Percentiles rank a stretch among this genome's conserved stretches.
Evolutionary conservation across 2,113 vertebrate species (phyloP).

Genomic region (Formicarius rufipectus): DNA sequence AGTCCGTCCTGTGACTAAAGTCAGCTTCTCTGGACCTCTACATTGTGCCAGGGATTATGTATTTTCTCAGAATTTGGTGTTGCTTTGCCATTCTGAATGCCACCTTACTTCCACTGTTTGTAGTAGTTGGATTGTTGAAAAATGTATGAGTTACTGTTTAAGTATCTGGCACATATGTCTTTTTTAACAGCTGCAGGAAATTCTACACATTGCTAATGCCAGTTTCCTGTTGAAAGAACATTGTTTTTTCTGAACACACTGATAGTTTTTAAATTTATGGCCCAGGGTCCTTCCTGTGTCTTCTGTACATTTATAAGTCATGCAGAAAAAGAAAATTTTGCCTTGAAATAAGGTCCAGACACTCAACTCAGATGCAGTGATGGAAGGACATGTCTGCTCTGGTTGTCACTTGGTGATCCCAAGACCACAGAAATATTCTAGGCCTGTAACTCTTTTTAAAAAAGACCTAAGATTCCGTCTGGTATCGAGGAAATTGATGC

Average conservation of each 20-base stretch:
- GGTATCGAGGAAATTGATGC: neutral
- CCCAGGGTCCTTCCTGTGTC: neutral
- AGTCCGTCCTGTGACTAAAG: neutral
- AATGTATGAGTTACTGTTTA: neutral
- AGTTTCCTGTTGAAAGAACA: neutral
- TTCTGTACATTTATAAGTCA: neutral
- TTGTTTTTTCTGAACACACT: neutral
- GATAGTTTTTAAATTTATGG: neutral
- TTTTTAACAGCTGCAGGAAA: neutral
- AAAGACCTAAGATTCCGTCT: neutral
- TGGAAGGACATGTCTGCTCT: neutral
- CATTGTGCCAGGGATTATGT: neutral
- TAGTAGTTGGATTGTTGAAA: neutral
- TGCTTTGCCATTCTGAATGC: neutral
- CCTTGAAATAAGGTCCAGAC: neutral
- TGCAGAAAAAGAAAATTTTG: neutral
- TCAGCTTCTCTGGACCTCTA: neutral
- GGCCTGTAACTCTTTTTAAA: neutral
- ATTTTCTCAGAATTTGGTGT: neutral
- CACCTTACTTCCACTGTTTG: neutral
- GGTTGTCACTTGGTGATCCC: neutral
- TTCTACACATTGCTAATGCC: neutral
- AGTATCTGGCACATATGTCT: neutral
- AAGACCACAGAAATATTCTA: neutral
- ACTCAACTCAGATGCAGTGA: neutral